Evolutionary conservation across 2,797 vertebrate species (phyloP), one percentile per base, ranked within the genome.

Genomic region (Onychomys arenicola): DNA sequence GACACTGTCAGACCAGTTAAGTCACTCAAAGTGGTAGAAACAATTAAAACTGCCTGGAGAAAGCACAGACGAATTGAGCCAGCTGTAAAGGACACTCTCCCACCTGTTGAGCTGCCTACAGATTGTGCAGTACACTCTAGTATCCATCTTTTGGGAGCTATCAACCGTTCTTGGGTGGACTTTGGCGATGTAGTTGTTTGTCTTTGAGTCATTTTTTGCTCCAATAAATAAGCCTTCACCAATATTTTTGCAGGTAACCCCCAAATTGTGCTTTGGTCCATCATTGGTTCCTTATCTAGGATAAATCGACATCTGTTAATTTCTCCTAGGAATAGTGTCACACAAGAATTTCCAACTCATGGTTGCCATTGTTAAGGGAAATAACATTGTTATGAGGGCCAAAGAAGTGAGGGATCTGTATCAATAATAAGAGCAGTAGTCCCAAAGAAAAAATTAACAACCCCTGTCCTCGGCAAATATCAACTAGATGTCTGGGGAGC

Each of bases 381-480:
- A 96, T 90, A 93, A 77, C 63, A 82, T 52, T 43, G 3, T 91
- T 94, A 80, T 77, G 46, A 93, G 65, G n/a, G 40, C 32, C 81
- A 95, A 92, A 92, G 49, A 96, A 95, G 59, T 77, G 16, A 93
- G 43, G 89, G 21, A 21, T 76, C 34, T 73, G 34, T 49, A 93
- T 76, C 25, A 88, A 59, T 77, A 63, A 90, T 93, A 94, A 71
- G n/a, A 92, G 23, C 5, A 89, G 6, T 80, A 40, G 77, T 13
- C 46, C 52, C 32, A 94, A 96, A 75, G 12, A 43, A 46, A 94
- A 94, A 84, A 76, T 29, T 43, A n/a, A 40, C 3, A 96, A 81
- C 3, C 65, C 25, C 82, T 81, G 69, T 55, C 16, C 84, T 88
- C 29, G 43, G n/a, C 29, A 97, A 96, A 96, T 93, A 96, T 73